Conservation (phyloP, 2,888 invertebrate species). For the Alcis repandata region DNA sequence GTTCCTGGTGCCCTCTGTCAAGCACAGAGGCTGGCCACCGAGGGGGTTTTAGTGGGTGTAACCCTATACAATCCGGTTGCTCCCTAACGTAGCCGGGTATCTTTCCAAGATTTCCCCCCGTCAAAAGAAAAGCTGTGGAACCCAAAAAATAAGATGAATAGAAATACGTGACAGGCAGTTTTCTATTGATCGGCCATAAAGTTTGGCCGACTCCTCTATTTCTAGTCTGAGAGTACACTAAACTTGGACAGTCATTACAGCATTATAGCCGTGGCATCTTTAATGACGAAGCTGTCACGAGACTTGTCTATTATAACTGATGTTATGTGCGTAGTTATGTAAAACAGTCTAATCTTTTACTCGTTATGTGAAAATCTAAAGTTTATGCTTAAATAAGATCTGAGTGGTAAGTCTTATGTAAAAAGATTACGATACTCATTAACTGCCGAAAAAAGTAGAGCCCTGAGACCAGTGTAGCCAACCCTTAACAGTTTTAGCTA, state of each 20-base stretch:
- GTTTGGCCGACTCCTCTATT: neutral
- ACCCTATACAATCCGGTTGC: too few relatives aligned
- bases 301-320: slow-evolving; percentile 5
- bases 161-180: too few relatives aligned
- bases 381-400: neutral
- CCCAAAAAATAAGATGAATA: too few relatives aligned
- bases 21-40: too few relatives aligned
- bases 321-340: neutral
- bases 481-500: too few relatives aligned
- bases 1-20: too few relatives aligned
- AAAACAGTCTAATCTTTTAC: slow-evolving; percentile 7
- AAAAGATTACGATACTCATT: neutral
- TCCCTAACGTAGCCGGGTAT: too few relatives aligned
- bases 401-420: neutral
- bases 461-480: too few relatives aligned
- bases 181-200: neutral
- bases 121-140: too few relatives aligned
- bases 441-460: too few relatives aligned
- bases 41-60: too few relatives aligned
- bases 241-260: slow-evolving; percentile 30
- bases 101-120: too few relatives aligned
- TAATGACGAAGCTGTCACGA: slow-evolving; percentile 28
- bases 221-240: neutral
- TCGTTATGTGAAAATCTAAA: neutral
- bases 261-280: slow-evolving; percentile 29